Conservation (phyloP, 2,888 invertebrate species). For the Cataglyphis rosenhaueri region DNA sequence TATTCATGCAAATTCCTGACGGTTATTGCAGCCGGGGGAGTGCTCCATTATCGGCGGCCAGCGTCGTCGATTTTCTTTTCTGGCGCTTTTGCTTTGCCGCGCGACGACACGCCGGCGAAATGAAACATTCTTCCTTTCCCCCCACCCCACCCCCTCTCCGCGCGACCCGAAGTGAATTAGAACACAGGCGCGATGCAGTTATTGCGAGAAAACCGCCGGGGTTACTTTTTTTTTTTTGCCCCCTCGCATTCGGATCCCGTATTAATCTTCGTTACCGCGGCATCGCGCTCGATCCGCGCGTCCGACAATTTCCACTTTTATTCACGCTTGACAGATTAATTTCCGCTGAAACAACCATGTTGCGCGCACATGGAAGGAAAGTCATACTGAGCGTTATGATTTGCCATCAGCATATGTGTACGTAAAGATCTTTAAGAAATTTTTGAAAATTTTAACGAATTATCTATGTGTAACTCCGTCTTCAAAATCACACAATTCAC, state of each 20-base stretch:
- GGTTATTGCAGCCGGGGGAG: slow-evolving; percentile 46
- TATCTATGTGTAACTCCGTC: not conserved
- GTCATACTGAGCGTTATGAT: not conserved
- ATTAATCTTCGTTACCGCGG: slow-evolving; percentile 47
- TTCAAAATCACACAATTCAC: not conserved
- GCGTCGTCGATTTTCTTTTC: slow-evolving; percentile 51
- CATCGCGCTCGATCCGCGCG: slow-evolving; percentile 15
- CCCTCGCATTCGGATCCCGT: slow-evolving; percentile 14
- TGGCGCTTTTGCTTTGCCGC: slow-evolving; percentile 42
- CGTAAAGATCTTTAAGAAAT: not conserved
- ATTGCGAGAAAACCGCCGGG: slow-evolving; percentile 32
- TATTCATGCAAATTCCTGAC: slow-evolving; percentile 55
- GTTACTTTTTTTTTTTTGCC: slow-evolving; percentile 21
- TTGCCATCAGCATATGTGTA: not conserved
- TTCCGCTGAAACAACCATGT: slow-evolving; percentile 9
- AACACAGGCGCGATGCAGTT: slow-evolving; percentile 34
- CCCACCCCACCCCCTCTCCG: not conserved
- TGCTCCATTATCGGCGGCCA: slow-evolving; percentile 45
- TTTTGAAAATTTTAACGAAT: not conserved
- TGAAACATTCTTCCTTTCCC: slow-evolving; percentile 35
- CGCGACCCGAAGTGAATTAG: slow-evolving; percentile 41
- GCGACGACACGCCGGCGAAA: slow-evolving; percentile 46
- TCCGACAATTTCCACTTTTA: slow-evolving; percentile 27
- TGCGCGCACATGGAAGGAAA: not conserved
- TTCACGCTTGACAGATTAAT: slow-evolving; percentile 19